Conservation (phyloP, 1,140 invertebrate genomes). For the Anthonomus grandis region DNA sequence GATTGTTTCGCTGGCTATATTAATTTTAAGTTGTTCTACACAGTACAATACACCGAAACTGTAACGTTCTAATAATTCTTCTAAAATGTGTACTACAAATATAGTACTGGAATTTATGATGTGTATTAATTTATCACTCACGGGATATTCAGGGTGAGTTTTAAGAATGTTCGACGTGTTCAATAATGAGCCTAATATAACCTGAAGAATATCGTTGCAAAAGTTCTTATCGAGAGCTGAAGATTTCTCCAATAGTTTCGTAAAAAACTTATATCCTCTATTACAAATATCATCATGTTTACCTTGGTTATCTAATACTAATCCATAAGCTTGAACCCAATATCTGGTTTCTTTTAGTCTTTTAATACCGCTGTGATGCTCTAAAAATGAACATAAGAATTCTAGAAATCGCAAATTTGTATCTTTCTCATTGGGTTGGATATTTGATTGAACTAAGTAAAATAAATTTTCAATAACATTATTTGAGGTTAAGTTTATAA, state of each 20-base stretch:
- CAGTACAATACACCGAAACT: constrained; percentile 5
- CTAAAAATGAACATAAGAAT: constrained; percentile 6
- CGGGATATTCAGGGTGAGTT: background rate
- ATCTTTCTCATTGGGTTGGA: background rate
- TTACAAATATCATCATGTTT: background rate
- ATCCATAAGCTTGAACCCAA: constrained; percentile 6
- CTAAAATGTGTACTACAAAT: constrained; percentile 12
- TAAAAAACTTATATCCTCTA: constrained; percentile 9
- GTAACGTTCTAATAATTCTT: constrained; percentile 10
- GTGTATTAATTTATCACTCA: background rate
- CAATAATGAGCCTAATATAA: constrained; percentile 6
- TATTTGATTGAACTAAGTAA: background rate
- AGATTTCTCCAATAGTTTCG: constrained; percentile 8
- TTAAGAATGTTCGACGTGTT: background rate
- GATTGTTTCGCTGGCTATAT: constrained; percentile 7
- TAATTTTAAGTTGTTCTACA: constrained; percentile 5
- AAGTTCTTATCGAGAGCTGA: background rate
- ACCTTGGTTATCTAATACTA: background rate
- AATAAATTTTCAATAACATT: constrained; percentile 1
- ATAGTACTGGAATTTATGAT: constrained; percentile 1
- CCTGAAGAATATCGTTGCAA: constrained; percentile 3
- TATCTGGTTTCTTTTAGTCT: constrained; percentile 7
- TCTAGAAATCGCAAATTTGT: constrained; percentile 8
- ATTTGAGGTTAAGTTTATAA: constrained; percentile 13
- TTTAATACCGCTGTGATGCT: constrained; percentile 15